Evolutionary conservation across 2,113 vertebrate genomes (phyloP).

Genomic region (Catharus fuscescens): DNA sequence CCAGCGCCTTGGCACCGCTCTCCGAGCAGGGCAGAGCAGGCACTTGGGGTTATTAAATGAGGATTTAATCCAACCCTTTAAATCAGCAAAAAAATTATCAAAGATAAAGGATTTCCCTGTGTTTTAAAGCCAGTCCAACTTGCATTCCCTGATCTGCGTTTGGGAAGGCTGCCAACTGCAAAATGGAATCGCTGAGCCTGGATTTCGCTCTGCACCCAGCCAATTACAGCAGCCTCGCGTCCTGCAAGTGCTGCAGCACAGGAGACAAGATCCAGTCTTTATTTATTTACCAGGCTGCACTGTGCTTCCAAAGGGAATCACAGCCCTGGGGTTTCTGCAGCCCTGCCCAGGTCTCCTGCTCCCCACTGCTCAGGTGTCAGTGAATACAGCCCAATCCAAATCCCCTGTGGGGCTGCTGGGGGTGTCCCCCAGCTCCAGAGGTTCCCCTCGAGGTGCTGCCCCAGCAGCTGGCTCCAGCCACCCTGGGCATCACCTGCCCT

Average conservation of each 20-base stretch:
- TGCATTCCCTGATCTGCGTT: background rate
- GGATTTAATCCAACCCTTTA: conserved; percentile 55
- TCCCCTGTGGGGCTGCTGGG: rapidly evolving
- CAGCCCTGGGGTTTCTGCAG: rapidly evolving
- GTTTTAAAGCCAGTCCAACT: conserved; percentile 18
- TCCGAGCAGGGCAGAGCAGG: conserved; percentile 8
- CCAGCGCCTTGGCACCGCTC: background rate
- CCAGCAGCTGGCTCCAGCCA: rapidly evolving
- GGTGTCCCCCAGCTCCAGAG: background rate
- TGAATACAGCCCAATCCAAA: rapidly evolving
- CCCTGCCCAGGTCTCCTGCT: rapidly evolving
- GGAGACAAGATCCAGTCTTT: background rate
- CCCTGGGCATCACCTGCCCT: background rate
- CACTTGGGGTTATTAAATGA: conserved; percentile 44
- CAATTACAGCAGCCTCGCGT: background rate
- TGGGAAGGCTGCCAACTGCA: conserved; percentile 65
- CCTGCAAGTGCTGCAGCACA: background rate
- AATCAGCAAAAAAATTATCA: conserved; percentile 23
- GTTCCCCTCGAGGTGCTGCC: rapidly evolving
- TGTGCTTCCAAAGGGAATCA: background rate
- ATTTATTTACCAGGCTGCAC: background rate
- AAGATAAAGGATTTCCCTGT: conserved; percentile 38
- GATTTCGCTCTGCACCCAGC: conserved; percentile 50
- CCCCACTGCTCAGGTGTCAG: rapidly evolving
- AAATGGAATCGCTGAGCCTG: conserved; percentile 65